These are phyloP conservation scores for Ectemnius continuus DNA, from an alignment of 2,888 invertebrate species.

Conservation along the genomic window DNA sequence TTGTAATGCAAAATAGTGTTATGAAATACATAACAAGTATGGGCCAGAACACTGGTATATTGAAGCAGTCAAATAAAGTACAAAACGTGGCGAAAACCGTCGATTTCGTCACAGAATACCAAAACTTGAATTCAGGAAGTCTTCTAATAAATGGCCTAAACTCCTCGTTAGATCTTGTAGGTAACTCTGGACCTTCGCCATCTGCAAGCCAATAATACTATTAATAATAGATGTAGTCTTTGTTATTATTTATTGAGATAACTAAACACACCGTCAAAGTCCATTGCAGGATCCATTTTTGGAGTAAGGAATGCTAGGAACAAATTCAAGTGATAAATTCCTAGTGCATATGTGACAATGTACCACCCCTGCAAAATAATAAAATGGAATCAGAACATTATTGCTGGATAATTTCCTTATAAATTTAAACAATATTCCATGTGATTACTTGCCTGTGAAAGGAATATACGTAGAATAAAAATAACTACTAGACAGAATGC, in stretches of 20 bases:
- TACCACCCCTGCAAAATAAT: slow-evolving; percentile 96
- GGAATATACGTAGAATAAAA: slow-evolving; percentile 89
- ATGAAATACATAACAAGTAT: slow-evolving; percentile 99
- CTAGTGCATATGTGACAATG: slow-evolving; percentile 98
- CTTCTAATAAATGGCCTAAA: slow-evolving; percentile 98
- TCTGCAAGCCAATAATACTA: slow-evolving; percentile 77
- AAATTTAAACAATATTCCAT: slow-evolving; percentile 32
- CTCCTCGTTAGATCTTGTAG: slow-evolving; percentile 97
- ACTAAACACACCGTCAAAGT: slow-evolving; percentile 87
- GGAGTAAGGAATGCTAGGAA: slow-evolving; percentile 99
- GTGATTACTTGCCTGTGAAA: slow-evolving; percentile 85
- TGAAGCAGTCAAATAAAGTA: slow-evolving; percentile 98
- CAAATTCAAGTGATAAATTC: slow-evolving; percentile 99
- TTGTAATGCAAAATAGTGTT: slow-evolving; percentile 98
- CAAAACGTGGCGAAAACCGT: slow-evolving; percentile 93
- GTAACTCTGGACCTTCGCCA: slow-evolving; percentile 93
- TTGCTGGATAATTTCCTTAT: not conserved
- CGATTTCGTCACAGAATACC: slow-evolving; percentile 98
- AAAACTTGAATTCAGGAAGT: slow-evolving; percentile 99
- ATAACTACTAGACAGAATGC: slow-evolving; percentile 84
- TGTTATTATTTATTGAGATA: not conserved
- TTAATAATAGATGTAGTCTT: not conserved
- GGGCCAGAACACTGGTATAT: slow-evolving; percentile 99
- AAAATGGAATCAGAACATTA: not conserved
- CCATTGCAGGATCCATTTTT: slow-evolving; percentile 98